Percentiles rank a stretch among this genome's conserved stretches.
phyloP scores from a whole-genome alignment of 64 coral and sea anemone species.

The Hydrozoanthus tunicans region DNA sequence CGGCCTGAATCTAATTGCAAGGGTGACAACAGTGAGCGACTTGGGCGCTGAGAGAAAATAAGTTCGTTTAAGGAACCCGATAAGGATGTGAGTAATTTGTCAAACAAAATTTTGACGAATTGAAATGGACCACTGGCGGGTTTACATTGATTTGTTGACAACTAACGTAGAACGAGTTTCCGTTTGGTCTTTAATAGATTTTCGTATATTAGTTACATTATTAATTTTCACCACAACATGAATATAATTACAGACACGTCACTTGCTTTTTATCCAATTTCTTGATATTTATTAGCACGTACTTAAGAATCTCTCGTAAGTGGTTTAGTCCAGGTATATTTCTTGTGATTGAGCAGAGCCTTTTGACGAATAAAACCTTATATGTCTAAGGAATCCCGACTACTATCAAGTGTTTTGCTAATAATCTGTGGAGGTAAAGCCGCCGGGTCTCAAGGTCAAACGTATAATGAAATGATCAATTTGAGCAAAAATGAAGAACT shows the following conservation, averaged over 20 bases:
- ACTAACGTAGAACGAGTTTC: background rate
- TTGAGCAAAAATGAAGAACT: background rate
- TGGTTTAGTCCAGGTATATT: background rate
- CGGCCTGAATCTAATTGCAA: background rate
- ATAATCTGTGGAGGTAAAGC: background rate
- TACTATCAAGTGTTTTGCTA: background rate
- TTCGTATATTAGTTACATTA: background rate
- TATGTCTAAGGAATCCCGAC: background rate
- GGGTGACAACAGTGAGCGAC: background rate
- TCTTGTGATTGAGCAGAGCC: background rate
- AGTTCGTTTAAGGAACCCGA: background rate
- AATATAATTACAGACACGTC: background rate
- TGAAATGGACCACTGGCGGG: constrained; percentile 2
- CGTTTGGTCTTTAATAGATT: constrained; percentile 16
- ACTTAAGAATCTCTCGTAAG: background rate
- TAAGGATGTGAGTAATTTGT: constrained; percentile 19
- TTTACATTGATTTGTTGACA: constrained; percentile 21
- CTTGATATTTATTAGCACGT: background rate
- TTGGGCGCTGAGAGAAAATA: no score
- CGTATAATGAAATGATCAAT: background rate
- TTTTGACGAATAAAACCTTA: constrained; percentile 3
- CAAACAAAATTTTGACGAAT: constrained; percentile 1
- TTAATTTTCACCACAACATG: background rate
- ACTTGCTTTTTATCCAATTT: background rate
- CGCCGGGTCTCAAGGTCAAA: background rate